Evolutionary conservation across 1,140 invertebrate genomes (phyloP).

Genomic region (Heliconius hewitsoni): DNA sequence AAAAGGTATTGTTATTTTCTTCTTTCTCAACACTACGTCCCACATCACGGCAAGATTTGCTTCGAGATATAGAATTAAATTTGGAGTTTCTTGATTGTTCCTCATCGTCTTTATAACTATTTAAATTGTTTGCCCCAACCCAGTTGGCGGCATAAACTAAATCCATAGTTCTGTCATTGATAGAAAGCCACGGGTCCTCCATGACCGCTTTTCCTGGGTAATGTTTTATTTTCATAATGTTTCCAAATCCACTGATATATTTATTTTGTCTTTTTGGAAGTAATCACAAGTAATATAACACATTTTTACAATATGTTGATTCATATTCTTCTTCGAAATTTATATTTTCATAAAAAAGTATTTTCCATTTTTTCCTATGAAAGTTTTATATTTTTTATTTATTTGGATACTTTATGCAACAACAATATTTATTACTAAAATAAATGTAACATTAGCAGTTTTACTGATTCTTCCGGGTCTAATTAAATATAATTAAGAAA

Average conservation of each 20-base stretch:
- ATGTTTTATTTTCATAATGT: slow-evolving; percentile 89
- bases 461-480: not conserved
- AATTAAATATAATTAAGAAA: not conserved
- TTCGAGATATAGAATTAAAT: slow-evolving; percentile 76
- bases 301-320: not conserved
- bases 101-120: slow-evolving; percentile 61
- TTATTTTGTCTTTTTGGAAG: slow-evolving; percentile 23
- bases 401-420: slow-evolving; percentile 26
- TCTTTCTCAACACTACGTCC: slow-evolving; percentile 61
- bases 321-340: not conserved
- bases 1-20: slow-evolving; percentile 59
- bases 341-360: not conserved
- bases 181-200: slow-evolving; percentile 85
- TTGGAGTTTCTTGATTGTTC: slow-evolving; percentile 55
- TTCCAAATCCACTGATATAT: slow-evolving; percentile 32
- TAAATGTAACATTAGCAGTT: not conserved
- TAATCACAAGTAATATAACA: not conserved
- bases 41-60: slow-evolving; percentile 79
- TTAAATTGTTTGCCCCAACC: slow-evolving; percentile 84
- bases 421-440: slow-evolving; percentile 19
- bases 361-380: not conserved
- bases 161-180: slow-evolving; percentile 85
- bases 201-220: slow-evolving; percentile 90
- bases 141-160: slow-evolving; percentile 92
- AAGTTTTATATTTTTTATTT: not conserved